Evolutionary conservation across 2,797 vertebrate genomes (phyloP), one percentile per base, ranked within the genome.

Genomic region (Coregonus suidteri): DNA sequence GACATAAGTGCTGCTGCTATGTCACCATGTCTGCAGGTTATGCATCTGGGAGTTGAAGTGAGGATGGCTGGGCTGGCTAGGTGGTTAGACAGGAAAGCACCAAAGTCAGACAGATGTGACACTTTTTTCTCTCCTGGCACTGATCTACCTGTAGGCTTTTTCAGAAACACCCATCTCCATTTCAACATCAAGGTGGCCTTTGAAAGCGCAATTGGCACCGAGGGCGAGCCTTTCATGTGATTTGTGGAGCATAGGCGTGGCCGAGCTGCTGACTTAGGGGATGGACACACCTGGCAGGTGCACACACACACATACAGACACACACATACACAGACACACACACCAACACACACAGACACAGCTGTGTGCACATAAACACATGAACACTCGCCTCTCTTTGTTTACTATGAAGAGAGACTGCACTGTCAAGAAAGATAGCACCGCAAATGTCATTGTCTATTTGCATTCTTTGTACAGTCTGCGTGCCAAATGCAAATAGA

Each of bases 271-370:
- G 76, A 91, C 89, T 93, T 91, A 90, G 91, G 88, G 81, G 89
- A 92, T 89, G 90, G 83, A 91, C 78, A 84, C 94, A 95, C 94
- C 94, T 95, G 93, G 90, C 93, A 94, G 93, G 93, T 93, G 92
- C 85, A 11, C 37, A 30, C 65, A 69, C 56, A 65, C 67, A 65
- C 56, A 52, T 64, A 74, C 3, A 76, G 77, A 81, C 79, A 81
- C 81, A 25, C 80, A 41, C 80, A 82, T 85, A 87, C 85, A 83
- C 91, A 86, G 85, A 86, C 81, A 62, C 37, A 25, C 53, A 67
- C 73, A 75, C 34, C 14, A 53, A 53, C 75, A 64, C 71, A 25
- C 75, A 51, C 66, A 73, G 52, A 71, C 73, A 65, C 66, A 64
- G 30, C 18, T 53, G 66, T 59, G 64, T 81, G 79, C 62, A 47